phyloP scores from a whole-genome alignment of 2,113 vertebrate genomes.

The Rhagologus leucostigma region DNA sequence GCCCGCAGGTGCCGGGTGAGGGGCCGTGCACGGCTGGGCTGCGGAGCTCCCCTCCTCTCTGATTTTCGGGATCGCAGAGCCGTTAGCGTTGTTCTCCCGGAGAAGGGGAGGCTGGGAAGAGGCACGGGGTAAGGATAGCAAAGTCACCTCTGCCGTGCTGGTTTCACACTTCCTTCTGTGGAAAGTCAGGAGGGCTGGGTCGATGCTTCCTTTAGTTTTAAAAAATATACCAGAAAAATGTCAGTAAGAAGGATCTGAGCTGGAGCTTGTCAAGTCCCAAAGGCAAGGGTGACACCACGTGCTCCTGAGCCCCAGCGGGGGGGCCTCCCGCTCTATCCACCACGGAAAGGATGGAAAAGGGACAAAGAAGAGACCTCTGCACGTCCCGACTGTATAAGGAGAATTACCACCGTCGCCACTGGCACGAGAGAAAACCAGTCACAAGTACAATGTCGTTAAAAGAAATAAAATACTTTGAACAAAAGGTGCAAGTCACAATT shows the following conservation, averaged over 20 bases:
- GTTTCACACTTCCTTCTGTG: constrained; percentile 61
- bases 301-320: not conserved
- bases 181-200: constrained; percentile 38
- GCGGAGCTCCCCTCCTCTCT: not conserved
- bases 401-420: constrained; percentile 33
- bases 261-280: constrained; percentile 17
- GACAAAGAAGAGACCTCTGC: not conserved
- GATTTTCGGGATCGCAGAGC: not conserved
- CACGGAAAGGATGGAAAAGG: not conserved
- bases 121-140: not conserved
- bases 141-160: constrained; percentile 22
- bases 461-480: constrained; percentile 62
- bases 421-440: constrained; percentile 55
- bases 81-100: not conserved
- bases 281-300: not conserved
- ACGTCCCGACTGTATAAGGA: not conserved
- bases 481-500: constrained; percentile 75
- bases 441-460: constrained; percentile 58
- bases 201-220: not conserved
- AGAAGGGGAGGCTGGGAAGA: not conserved
- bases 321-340: constrained; percentile 6
- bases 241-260: constrained; percentile 12
- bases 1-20: not conserved
- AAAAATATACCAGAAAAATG: constrained; percentile 17
- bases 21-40: not conserved